A percentile compares a stretch with the other conserved stretches of the same genome.
phyloP scores from a whole-genome alignment of 2,888 invertebrate species.

The Dynastes hyllus region DNA sequence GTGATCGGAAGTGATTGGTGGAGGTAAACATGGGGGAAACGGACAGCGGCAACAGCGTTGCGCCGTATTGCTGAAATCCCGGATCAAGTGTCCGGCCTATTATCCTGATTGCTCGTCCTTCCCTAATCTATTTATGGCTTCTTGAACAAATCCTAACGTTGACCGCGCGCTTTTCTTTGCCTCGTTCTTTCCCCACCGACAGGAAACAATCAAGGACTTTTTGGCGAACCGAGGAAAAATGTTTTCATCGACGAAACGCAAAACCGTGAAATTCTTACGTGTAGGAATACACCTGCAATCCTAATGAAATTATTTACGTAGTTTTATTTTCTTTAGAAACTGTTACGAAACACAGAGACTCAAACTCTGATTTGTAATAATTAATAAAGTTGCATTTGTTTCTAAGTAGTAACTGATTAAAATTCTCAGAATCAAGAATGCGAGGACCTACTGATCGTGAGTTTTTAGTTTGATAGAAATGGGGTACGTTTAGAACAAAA shows the following conservation, averaged over 20 bases:
- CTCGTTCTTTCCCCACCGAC: conserved; percentile 9
- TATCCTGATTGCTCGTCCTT: conserved; percentile 71
- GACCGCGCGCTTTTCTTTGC: conserved; percentile 41
- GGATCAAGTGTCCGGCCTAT: conserved; percentile 71
- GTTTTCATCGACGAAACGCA: conserved; percentile 5
- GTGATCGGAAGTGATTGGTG: conserved; percentile 62
- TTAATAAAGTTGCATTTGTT: too few relatives aligned
- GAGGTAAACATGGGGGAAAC: conserved; percentile 62
- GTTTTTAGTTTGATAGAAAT: too few relatives aligned
- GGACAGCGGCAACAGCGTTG: conserved; percentile 33
- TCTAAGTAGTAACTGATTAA: too few relatives aligned
- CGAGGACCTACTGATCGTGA: too few relatives aligned
- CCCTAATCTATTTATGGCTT: conserved; percentile 68
- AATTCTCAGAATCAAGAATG: too few relatives aligned
- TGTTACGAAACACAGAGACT: too few relatives aligned
- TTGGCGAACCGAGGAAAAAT: not conserved
- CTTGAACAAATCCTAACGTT: conserved; percentile 50
- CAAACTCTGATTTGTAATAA: too few relatives aligned
- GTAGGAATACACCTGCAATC: not conserved
- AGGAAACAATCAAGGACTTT: conserved; percentile 37
- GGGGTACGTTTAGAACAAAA: too few relatives aligned
- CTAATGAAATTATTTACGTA: too few relatives aligned
- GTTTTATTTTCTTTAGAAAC: too few relatives aligned
- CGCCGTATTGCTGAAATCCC: conserved; percentile 49
- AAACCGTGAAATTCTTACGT: not conserved